These are phyloP conservation scores for Quadroppia sp. DNA, from an alignment of 2,888 invertebrate species.

Conservation along the genomic window DNA sequence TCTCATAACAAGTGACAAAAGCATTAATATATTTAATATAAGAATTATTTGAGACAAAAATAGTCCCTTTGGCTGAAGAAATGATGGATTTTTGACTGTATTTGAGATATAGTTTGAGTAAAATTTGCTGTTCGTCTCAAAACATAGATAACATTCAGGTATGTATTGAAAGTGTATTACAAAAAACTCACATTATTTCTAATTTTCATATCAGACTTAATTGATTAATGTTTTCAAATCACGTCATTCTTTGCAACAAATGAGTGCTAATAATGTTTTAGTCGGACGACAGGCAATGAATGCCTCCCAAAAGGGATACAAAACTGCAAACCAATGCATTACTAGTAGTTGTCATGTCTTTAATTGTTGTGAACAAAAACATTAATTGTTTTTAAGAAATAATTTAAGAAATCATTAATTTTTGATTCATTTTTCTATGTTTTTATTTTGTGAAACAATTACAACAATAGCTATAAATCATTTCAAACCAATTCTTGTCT, in stretches of 20 bases:
- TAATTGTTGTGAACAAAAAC: background rate
- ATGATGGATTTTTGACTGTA: slow-evolving; percentile 13
- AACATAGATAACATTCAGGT: slow-evolving; percentile 1
- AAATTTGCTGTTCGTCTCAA: slow-evolving; percentile 8
- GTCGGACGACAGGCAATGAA: background rate
- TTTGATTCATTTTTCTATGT: background rate
- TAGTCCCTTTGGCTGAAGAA: background rate
- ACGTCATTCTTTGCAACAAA: background rate
- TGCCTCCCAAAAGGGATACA: background rate
- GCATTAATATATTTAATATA: slow-evolving; percentile 14
- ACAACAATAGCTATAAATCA: background rate
- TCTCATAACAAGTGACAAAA: slow-evolving; percentile 20
- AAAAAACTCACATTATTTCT: background rate
- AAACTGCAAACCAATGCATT: background rate
- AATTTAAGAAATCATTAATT: background rate
- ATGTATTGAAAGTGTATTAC: background rate
- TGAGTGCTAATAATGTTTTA: slow-evolving; percentile 14
- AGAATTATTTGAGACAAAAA: slow-evolving; percentile 10
- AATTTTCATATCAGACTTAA: slow-evolving; percentile 23
- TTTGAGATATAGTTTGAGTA: slow-evolving; percentile 19
- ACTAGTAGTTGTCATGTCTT: background rate
- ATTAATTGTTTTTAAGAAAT: background rate
- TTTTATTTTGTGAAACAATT: background rate
- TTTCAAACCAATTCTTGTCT: background rate
- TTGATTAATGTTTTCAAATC: slow-evolving; percentile 29